Base-by-base conservation (phyloP, 1,140 invertebrate species). In the Drosophila nasuta region DNA sequence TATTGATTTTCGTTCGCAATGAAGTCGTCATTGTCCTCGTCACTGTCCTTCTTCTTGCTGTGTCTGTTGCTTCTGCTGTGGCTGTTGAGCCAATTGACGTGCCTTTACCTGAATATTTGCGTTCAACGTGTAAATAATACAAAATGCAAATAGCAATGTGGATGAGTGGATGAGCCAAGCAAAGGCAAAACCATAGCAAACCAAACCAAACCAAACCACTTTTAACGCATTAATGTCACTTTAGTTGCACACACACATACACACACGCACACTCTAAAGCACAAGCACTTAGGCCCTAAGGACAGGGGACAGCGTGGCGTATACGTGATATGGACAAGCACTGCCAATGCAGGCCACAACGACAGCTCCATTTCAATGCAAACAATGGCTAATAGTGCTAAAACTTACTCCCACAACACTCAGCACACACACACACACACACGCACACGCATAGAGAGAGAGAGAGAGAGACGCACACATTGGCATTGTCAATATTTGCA, bases 311-410 rank as follows among this genome's bases (percentile, higher is more conserved):
- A 58, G 25, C 15, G 33, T 11, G 54, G 45, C 59, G 77, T 79
- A 76, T 76, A 76, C 77, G 73, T 75, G 46, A 64, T 76, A 66
- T 76, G 46, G 63, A 51, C 46, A 69, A 38, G 51, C 41, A 33
- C 35, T 43, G 56, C 38, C 51, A 68, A 51, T 45, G 71, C 57
- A 66, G 52, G 69, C 56, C 65, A 81, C 49, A 81, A 52, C 58
- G 58, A 17, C 69, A 83, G 77, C 77, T 87, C 85, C 85, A 80
- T 87, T 87, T 87, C 83, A 87, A 82, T 79, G 77, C 83, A 87
- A 87, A 87, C 83, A 87, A 87, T 87, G 45, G 83, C 83, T 88
- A 87, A 87, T 88, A 87, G 83, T 87, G 83, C 83, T 88, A 87
- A 87, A 88, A 88, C 83, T 88, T 87, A 82, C 83, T 83, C 80